Base-by-base conservation (phyloP, 2,888 invertebrate genomes). In the Lumbricus terrestris region DNA sequence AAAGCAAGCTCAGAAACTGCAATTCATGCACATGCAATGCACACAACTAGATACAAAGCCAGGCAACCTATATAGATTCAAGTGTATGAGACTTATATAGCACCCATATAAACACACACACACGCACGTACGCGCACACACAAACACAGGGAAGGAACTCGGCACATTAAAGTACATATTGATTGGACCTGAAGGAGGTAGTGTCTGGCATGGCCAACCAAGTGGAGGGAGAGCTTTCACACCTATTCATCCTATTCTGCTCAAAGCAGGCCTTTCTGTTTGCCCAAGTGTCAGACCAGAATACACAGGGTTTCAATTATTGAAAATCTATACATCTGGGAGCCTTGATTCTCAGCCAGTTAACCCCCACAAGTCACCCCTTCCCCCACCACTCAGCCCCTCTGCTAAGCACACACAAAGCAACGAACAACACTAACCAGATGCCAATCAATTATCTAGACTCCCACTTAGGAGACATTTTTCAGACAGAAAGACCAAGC, bases 231-330 rank as follows among this genome's bases (percentile, higher is more conserved):
- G 85, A 35, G 35, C 34, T 34, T 85, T 85, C 85, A 85, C 85
- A 85, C 85, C 85, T 85, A 85, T 85, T 85, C 85, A 23, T 85
- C 35, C 85, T 85, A 37, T 85, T 85, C 34, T 34, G 35, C 85
- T 35, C 35, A 34, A 34, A 85, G 85, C 85, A 34, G 37, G 85
- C 85, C 85, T 35, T 85, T 34, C 34, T 85, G 85, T 85, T 85
- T 85, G 85, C 85, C 85, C 37, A 85, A 37, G 85, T 85, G 37
- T 85, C 85, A 34, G 34, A 37, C 34, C 37, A 85, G 85, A 85
- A 85, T 85, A 85, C 85, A 85, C 37, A 85, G 85, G 85, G 85
- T 85, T 85, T 85, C 85, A 85, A 85, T 85, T 85, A 85, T 85
- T 85, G 85, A 85, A 85, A 85, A 85, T 85, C 85, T 85, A 85